Percentiles rank a stretch among this genome's conserved stretches.
Evolutionary conservation across 2,113 vertebrate genomes (phyloP).

Genomic region (Piaya cayana): DNA sequence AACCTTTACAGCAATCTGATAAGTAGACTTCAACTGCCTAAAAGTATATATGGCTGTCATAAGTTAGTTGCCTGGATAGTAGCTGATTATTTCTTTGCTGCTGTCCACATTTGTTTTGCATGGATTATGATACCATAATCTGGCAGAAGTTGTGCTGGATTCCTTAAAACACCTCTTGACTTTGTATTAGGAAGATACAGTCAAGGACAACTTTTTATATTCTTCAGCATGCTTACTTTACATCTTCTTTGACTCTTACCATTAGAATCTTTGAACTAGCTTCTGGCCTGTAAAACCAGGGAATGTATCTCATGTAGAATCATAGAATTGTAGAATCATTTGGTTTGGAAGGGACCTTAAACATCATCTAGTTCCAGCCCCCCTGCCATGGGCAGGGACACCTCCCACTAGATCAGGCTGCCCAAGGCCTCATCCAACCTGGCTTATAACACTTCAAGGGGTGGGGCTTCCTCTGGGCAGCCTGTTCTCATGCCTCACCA

Average conservation of each 20-base stretch:
- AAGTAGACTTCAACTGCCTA: not conserved
- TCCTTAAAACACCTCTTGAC: not conserved
- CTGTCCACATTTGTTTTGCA: not conserved
- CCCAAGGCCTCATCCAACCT: too few species aligned
- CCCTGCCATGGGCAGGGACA: too few species aligned
- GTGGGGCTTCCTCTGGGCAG: too few species aligned
- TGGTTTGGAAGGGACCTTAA: too few species aligned
- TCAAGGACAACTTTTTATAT: not conserved
- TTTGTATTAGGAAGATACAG: not conserved
- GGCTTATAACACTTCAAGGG: too few species aligned
- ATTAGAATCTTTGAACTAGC: not conserved
- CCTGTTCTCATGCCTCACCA: too few species aligned
- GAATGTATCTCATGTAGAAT: rapidly evolving
- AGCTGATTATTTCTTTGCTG: not conserved
- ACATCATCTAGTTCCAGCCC: too few species aligned
- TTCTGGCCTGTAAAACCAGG: not conserved
- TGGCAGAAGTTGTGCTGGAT: not conserved
- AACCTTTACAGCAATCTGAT: not conserved
- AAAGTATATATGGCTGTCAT: not conserved
- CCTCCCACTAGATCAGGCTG: too few species aligned
- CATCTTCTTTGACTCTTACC: not conserved
- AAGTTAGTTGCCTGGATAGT: not conserved
- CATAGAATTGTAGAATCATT: too few species aligned
- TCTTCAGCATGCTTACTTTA: not conserved
- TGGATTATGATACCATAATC: not conserved